Evolutionary conservation across 2,113 vertebrate genomes (phyloP), one percentile per base, ranked within the genome.

Genomic region (Lagenorhynchus albirostris): DNA sequence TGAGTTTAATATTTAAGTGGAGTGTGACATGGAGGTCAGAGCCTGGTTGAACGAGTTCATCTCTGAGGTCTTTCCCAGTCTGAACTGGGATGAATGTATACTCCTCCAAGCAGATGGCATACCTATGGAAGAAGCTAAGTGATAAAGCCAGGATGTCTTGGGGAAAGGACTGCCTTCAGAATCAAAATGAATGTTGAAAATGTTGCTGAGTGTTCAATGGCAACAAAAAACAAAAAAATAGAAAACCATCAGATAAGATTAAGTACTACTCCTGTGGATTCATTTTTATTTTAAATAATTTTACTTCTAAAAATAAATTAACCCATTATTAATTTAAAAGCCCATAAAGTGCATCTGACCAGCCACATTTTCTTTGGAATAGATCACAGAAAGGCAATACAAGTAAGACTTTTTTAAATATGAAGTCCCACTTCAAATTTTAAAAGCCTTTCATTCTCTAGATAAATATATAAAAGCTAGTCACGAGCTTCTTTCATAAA

Each of bases 1-100:
- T 63, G 89, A 92, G 65, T 98, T 97, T 97, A 85, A 93, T 96
- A 97, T 86, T 63, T 74, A 93, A 83, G 63, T 70, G 84, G 41
- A 87, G 29, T 70, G 80, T 79, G 41, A 83, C 68, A 55, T 14
- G 25, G 31, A 77, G 67, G 53, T 87, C 26, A 26, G 41, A 41
- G 55, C 33, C 31, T 15, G 21, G 58, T 74, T 83, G 95, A 53
- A 68, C 68, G 67, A 20, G 36, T 82, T 76, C 58, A 60, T 36
- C 41, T 84, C 76, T 36, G 65, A 90, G 89, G 80, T 67, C 44
- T 91, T 73, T 12, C 15, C 62, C 25, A n/a, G 67, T 68, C 93
- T 89, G n/a, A 74, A 44, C 44, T 53, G 86, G 83, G 55, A 17
- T 8, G 67, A 82, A 33, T 26, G 6, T 10, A 5, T 62, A 20